Conservation (phyloP, 2,113 vertebrate genomes). For the Toxotes jaculatrix region DNA sequence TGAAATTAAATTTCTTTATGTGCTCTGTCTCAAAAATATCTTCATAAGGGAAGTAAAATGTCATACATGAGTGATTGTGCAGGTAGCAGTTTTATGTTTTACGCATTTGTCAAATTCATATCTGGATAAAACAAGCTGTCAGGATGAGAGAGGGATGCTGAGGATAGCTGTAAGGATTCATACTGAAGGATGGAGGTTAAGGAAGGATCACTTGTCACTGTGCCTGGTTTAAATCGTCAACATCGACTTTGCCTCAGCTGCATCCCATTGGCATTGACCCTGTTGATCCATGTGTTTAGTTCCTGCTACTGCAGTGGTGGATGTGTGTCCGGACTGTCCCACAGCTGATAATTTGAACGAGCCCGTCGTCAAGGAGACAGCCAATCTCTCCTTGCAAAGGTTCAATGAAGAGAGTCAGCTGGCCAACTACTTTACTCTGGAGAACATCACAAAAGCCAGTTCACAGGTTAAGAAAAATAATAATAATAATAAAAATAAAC, state of each 20-base stretch:
- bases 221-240: no score
- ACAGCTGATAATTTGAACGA: constrained; percentile 55
- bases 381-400: constrained; percentile 67
- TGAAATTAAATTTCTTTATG: no score
- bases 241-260: no score
- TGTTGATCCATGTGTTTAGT: constrained; percentile 49
- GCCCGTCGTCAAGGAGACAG: constrained; percentile 63
- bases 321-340: constrained; percentile 66
- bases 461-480: constrained; percentile 60
- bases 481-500: background rate
- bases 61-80: no score
- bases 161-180: no score
- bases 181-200: no score
- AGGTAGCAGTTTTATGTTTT: no score
- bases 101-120: no score
- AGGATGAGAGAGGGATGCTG: background rate
- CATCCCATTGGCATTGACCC: constrained; percentile 3
- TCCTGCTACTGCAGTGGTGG: constrained; percentile 45
- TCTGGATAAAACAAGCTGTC: background rate
- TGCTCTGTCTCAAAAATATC: no score
- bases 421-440: constrained; percentile 66
- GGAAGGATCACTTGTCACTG: no score
- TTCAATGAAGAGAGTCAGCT: constrained; percentile 70
- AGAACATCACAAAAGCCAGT: constrained; percentile 69
- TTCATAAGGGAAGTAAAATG: no score